Percentiles rank a stretch among this genome's conserved stretches.
These are phyloP conservation scores for Lasioglossum vierecki DNA, from an alignment of 2,888 invertebrate species.

Conservation along the genomic window DNA sequence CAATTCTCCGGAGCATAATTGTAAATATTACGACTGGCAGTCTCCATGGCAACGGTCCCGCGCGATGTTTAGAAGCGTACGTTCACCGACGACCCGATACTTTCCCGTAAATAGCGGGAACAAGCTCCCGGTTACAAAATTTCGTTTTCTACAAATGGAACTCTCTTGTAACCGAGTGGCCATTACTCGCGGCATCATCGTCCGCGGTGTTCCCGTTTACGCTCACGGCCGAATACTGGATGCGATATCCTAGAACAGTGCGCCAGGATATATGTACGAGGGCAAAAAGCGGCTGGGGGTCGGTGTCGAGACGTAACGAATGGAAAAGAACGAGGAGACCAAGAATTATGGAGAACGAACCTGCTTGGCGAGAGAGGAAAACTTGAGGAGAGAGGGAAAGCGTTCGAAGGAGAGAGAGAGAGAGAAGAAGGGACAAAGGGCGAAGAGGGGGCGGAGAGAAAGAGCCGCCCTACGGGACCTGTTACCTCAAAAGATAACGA, in stretches of 20 bases:
- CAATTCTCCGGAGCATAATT: neutral
- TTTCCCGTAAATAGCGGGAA: slow-evolving; percentile 14
- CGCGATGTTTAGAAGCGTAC: neutral
- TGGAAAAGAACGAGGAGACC: neutral
- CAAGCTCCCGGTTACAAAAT: neutral
- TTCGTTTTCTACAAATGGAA: slow-evolving; percentile 54
- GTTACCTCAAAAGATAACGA: slow-evolving; percentile 67
- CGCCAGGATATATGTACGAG: neutral
- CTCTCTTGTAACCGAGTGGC: slow-evolving; percentile 32
- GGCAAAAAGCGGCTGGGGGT: neutral
- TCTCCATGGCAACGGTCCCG: neutral
- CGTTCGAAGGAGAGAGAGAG: neutral
- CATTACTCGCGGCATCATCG: slow-evolving; percentile 42
- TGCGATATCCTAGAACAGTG: neutral
- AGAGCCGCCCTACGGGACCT: slow-evolving; percentile 53
- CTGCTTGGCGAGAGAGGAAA: neutral
- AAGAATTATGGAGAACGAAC: neutral
- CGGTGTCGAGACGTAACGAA: slow-evolving; percentile 6
- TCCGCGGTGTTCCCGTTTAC: neutral
- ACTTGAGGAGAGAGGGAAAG: neutral
- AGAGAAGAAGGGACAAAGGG: neutral
- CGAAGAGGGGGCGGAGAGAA: neutral
- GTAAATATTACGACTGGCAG: neutral
- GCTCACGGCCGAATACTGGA: neutral
- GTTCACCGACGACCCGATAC: neutral